Percentiles rank a stretch among this genome's conserved stretches.
Conservation (phyloP, 2,888 invertebrate genomes). For the Anoplius nigerrimus region DNA sequence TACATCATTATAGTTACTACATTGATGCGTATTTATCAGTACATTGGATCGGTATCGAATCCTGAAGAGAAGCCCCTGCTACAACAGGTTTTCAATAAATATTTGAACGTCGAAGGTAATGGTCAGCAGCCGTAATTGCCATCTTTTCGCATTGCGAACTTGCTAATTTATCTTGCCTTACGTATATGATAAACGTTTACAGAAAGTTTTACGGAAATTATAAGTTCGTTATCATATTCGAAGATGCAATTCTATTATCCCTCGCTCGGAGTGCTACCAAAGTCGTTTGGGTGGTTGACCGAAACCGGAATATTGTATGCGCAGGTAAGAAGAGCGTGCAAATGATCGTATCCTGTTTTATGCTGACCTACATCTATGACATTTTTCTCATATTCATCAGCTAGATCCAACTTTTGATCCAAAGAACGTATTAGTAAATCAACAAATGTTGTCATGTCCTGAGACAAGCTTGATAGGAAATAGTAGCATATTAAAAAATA, state of each 20-base stretch:
- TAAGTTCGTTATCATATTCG: slow-evolving; percentile 85
- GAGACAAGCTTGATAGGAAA: slow-evolving; percentile 67
- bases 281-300: slow-evolving; percentile 91
- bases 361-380: slow-evolving; percentile 15
- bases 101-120: slow-evolving; percentile 83
- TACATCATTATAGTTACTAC: slow-evolving; percentile 92
- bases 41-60: slow-evolving; percentile 84
- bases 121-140: background rate
- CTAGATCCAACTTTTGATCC: slow-evolving; percentile 65
- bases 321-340: slow-evolving; percentile 78
- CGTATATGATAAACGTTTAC: slow-evolving; percentile 37
- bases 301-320: slow-evolving; percentile 89
- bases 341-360: slow-evolving; percentile 5
- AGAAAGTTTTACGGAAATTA: slow-evolving; percentile 82
- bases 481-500: slow-evolving; percentile 44
- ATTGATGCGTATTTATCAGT: slow-evolving; percentile 90
- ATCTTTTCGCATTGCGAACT: too few relatives aligned
- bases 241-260: slow-evolving; percentile 86
- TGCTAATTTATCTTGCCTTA: background rate
- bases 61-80: slow-evolving; percentile 88
- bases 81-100: slow-evolving; percentile 86
- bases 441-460: slow-evolving; percentile 68
- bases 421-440: slow-evolving; percentile 71
- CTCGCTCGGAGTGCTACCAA: slow-evolving; percentile 82
- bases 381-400: slow-evolving; percentile 52